Evolutionary conservation across 1,140 invertebrate species (phyloP).

Genomic region (Drosophila baimaii): DNA sequence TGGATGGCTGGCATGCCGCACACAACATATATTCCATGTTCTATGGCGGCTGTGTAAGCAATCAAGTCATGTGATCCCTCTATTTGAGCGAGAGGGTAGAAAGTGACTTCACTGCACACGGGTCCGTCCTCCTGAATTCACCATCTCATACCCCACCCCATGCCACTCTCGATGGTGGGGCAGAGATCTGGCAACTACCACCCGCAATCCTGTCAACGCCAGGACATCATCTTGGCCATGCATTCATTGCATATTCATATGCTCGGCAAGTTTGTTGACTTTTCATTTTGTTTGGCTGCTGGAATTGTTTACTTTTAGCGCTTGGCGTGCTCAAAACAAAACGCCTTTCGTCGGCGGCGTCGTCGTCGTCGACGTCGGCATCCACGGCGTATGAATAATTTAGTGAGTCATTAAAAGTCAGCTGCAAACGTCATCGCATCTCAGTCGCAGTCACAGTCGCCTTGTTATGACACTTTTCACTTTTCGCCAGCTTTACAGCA

Average conservation of each 20-base stretch:
- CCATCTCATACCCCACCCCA: background rate
- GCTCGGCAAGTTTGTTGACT: slow-evolving; percentile 78
- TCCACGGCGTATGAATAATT: slow-evolving; percentile 82
- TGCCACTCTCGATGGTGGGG: no score
- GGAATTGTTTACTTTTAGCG: slow-evolving; percentile 82
- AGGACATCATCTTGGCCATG: slow-evolving; percentile 72
- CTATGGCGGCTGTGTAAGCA: slow-evolving; percentile 73
- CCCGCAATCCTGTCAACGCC: slow-evolving; percentile 34
- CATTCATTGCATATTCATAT: slow-evolving; percentile 80
- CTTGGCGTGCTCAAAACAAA: slow-evolving; percentile 80
- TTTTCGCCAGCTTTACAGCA: slow-evolving; percentile 56
- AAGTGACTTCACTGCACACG: slow-evolving; percentile 75
- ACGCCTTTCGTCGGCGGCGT: slow-evolving; percentile 71
- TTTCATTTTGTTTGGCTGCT: slow-evolving; percentile 82
- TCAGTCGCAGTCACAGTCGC: slow-evolving; percentile 32
- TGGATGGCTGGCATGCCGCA: slow-evolving; percentile 7
- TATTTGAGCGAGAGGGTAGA: slow-evolving; percentile 78
- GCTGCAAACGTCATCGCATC: slow-evolving; percentile 48
- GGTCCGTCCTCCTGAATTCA: slow-evolving; percentile 9
- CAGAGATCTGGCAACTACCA: background rate
- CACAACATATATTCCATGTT: slow-evolving; percentile 62
- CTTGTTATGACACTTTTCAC: slow-evolving; percentile 81
- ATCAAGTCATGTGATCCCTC: slow-evolving; percentile 82
- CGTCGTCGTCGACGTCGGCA: slow-evolving; percentile 55
- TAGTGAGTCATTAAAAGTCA: slow-evolving; percentile 79